Percentiles rank a stretch among this genome's conserved stretches.
Conservation (phyloP, 92 coral and sea anemone genomes). For the Siderastrea radians region DNA sequence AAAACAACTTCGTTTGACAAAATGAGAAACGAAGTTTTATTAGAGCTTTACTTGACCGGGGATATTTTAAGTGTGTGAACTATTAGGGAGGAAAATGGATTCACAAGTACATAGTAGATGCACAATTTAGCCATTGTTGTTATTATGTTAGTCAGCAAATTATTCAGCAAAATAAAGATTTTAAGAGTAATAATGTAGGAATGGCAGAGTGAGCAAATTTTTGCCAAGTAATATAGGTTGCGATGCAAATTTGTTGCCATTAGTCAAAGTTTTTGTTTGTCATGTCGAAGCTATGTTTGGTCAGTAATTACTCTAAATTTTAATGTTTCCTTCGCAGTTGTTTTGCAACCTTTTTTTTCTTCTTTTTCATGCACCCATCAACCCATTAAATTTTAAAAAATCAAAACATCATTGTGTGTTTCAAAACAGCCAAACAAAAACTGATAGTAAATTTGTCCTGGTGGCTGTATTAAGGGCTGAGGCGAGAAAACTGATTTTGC, state of each 20-base stretch:
- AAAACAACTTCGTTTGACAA: not conserved
- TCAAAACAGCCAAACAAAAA: no score
- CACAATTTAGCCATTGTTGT: no score
- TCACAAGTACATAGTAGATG: no score
- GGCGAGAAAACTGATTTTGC: not conserved
- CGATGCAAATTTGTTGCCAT: not conserved
- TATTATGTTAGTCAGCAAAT: no score
- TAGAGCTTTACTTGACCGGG: no score
- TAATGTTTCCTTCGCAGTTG: constrained; percentile 1
- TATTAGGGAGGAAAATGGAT: no score
- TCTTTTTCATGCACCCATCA: not conserved
- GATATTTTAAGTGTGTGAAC: no score
- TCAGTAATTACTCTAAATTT: constrained; percentile 5
- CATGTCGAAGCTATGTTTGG: constrained; percentile 4
- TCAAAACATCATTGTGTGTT: no score
- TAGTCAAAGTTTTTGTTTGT: constrained; percentile 4
- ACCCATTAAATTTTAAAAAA: not conserved
- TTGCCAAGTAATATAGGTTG: not conserved
- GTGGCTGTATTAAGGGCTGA: not conserved
- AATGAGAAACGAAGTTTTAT: no score
- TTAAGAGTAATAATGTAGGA: no score
- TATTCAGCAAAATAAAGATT: no score
- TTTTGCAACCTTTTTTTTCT: not conserved
- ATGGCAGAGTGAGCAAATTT: not conserved
- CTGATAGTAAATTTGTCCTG: no score